A percentile compares a stretch with the other conserved stretches of the same genome.
Conservation (phyloP, 1,140 invertebrate genomes). For the Leptopilina clavipes region DNA sequence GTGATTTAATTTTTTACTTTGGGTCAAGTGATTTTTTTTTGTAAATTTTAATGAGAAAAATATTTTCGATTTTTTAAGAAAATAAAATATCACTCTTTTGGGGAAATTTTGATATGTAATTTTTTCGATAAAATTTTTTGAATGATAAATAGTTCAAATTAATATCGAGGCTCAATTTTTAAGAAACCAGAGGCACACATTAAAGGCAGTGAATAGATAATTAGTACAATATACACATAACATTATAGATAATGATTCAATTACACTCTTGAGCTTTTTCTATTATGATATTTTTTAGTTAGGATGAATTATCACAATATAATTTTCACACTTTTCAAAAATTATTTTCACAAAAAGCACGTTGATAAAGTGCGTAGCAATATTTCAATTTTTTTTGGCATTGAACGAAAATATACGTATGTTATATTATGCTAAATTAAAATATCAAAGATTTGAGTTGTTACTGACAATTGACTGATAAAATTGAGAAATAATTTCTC, state of each 20-base stretch:
- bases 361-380: background rate
- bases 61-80: background rate
- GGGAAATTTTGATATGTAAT: conserved; percentile 14
- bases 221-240: conserved; percentile 27
- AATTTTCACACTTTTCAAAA: conserved; percentile 46
- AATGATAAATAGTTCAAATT: background rate
- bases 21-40: conserved; percentile 39
- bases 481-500: background rate
- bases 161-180: conserved; percentile 31
- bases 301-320: conserved; percentile 47
- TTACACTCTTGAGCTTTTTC: conserved; percentile 6
- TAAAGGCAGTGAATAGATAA: conserved; percentile 54
- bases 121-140: background rate
- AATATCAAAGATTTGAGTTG: background rate
- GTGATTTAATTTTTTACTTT: background rate
- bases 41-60: conserved; percentile 38
- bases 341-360: background rate
- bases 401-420: background rate
- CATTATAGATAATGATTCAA: conserved; percentile 13
- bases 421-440: background rate
- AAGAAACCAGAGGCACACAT: conserved; percentile 55
- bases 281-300: background rate
- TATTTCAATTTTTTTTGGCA: background rate
- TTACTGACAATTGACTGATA: background rate
- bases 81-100: background rate